Percentiles rank a stretch among this genome's conserved stretches.
Conservation (phyloP, 2,797 vertebrate genomes). For the Danionella dracula region DNA sequence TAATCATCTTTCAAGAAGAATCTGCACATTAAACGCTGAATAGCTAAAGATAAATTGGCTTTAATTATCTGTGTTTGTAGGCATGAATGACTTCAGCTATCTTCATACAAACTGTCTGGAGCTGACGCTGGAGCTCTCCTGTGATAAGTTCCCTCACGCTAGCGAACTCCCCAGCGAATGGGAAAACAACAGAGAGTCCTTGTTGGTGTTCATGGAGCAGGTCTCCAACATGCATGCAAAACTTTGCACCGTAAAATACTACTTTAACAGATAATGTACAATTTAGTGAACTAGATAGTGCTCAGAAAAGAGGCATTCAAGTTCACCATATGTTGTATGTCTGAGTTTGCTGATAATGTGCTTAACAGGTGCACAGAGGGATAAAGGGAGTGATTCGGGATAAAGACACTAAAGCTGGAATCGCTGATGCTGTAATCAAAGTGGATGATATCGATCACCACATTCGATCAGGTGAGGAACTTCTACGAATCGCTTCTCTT, state of each 20-base stretch:
- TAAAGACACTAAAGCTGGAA: conserved; percentile 73
- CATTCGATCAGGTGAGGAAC: conserved; percentile 80
- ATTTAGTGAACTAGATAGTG: no score
- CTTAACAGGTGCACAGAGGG: conserved; percentile 78
- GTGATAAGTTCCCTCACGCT: conserved; percentile 88
- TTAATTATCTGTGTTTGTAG: conserved; percentile 53
- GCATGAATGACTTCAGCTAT: conserved; percentile 96
- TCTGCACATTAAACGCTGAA: no score
- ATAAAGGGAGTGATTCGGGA: conserved; percentile 83
- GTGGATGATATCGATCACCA: conserved; percentile 89
- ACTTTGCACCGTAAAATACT: no score
- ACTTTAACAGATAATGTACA: no score
- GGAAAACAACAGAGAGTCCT: conserved; percentile 89
- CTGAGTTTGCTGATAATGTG: conserved; percentile 39
- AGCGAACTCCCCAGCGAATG: conserved; percentile 82
- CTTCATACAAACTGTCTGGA: conserved; percentile 95
- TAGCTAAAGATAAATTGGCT: no score
- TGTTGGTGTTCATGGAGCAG: conserved; percentile 92
- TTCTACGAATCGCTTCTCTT: not conserved
- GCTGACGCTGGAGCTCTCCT: conserved; percentile 87
- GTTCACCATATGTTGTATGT: no score
- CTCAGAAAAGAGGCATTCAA: no score
- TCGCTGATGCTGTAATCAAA: conserved; percentile 77
- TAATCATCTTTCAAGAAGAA: no score
- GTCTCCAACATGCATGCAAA: conserved; percentile 51